Conservation (phyloP, 2,888 invertebrate genomes). For the Allophyes oxyacanthae region DNA sequence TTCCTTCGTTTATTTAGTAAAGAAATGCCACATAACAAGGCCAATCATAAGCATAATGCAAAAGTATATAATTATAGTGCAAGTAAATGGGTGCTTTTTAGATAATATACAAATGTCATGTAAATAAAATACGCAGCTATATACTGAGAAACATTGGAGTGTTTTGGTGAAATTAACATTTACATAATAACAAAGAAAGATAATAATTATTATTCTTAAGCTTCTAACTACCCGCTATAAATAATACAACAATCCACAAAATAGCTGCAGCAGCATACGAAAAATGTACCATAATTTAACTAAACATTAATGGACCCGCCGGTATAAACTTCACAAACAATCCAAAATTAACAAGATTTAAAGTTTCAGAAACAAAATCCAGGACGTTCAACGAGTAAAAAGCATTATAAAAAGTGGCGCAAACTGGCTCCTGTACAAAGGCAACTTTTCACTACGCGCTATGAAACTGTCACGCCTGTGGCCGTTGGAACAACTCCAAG, state of each 20-base stretch:
- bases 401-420: slow-evolving; percentile 53
- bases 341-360: slow-evolving; percentile 58
- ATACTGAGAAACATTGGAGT: too few relatives aligned
- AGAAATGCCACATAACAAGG: too few relatives aligned
- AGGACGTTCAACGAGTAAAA: slow-evolving; percentile 54
- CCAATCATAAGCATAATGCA: too few relatives aligned
- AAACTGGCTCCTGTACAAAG: slow-evolving; percentile 61
- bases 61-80: too few relatives aligned
- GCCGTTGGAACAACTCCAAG: slow-evolving; percentile 60
- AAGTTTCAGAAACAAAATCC: slow-evolving; percentile 53
- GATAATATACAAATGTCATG: too few relatives aligned
- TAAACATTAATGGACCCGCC: slow-evolving; percentile 22
- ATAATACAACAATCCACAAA: slow-evolving; percentile 3
- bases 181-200: too few relatives aligned
- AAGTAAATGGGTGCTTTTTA: too few relatives aligned
- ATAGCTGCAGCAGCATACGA: slow-evolving; percentile 13
- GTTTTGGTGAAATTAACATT: too few relatives aligned
- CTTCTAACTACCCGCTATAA: neutral
- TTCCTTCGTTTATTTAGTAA: neutral
- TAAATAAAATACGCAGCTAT: too few relatives aligned
- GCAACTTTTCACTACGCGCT: slow-evolving; percentile 69
- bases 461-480: slow-evolving; percentile 70
- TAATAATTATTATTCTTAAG: too few relatives aligned
- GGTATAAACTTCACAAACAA: slow-evolving; percentile 41
- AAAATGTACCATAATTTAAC: slow-evolving; percentile 19